These are phyloP conservation scores for Mus pahari DNA, from an alignment of 2,113 vertebrate genomes.

Conservation along the genomic window DNA sequence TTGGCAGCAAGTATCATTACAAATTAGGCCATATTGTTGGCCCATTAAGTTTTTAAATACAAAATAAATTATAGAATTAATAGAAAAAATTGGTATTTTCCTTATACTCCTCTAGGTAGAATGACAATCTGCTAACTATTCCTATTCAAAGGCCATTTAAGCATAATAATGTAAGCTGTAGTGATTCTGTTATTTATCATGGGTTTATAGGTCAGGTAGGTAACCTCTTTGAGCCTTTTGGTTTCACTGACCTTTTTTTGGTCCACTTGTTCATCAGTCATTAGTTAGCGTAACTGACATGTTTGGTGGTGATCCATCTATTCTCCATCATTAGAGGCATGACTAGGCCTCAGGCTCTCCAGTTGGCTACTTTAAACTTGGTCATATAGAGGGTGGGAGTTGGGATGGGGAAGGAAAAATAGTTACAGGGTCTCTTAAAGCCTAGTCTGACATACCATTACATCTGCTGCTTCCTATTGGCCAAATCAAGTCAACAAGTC, in stretches of 20 bases:
- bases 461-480: neutral
- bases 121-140: neutral
- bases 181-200: neutral
- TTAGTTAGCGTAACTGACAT: neutral
- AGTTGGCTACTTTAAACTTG: neutral
- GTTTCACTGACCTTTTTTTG: neutral
- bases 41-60: neutral
- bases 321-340: neutral
- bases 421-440: neutral
- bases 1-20: neutral
- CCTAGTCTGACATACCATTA: neutral
- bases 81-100: neutral
- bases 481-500: neutral
- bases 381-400: neutral
- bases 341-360: neutral
- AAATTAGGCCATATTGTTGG: neutral
- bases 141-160: neutral
- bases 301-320: neutral
- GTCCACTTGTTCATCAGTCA: neutral
- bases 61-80: neutral
- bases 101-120: neutral
- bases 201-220: neutral
- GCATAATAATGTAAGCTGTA: neutral
- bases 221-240: neutral
- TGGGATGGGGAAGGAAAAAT: neutral